Conservation (phyloP, 2,888 invertebrate genomes). For the Brachynemurus nebulosus region DNA sequence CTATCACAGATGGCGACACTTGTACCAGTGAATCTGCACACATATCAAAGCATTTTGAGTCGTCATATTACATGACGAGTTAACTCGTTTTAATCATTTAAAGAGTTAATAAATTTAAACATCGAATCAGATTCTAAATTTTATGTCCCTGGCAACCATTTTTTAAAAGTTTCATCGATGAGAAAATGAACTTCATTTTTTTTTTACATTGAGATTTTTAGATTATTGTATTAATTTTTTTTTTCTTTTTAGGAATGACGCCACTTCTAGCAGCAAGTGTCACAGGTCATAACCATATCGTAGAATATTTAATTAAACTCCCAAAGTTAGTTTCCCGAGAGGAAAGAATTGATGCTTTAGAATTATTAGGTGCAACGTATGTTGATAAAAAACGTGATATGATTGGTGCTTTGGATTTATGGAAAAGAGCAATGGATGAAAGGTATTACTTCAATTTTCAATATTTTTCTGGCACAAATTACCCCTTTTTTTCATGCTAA, state of each 20-base stretch:
- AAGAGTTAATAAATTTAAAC: too few species aligned
- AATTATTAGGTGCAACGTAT: conserved; percentile 84
- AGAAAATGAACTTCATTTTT: too few species aligned
- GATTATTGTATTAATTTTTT: conserved; percentile 7
- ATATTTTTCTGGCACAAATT: not conserved
- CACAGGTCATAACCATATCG: conserved; percentile 84
- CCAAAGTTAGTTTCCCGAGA: conserved; percentile 56
- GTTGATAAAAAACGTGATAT: conserved; percentile 95
- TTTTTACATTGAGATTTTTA: too few species aligned
- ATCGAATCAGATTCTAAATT: too few species aligned
- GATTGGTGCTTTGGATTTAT: conserved; percentile 74
- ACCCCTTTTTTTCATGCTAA: not conserved
- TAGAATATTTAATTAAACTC: conserved; percentile 74
- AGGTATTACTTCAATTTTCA: conserved; percentile 38
- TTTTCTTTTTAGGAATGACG: conserved; percentile 60
- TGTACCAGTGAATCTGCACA: too few species aligned
- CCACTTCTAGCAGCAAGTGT: conserved; percentile 87
- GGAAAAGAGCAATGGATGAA: conserved; percentile 85
- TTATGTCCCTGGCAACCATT: too few species aligned
- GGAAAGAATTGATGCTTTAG: conserved; percentile 78
- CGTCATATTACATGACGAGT: too few species aligned
- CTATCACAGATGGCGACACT: too few species aligned
- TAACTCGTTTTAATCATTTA: too few species aligned
- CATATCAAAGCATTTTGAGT: too few species aligned
- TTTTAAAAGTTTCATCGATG: too few species aligned